A percentile compares a stretch with the other conserved stretches of the same genome.
These are phyloP conservation scores for Drosophila lutescens DNA, from an alignment of 2,888 invertebrate species.

Conservation along the genomic window DNA sequence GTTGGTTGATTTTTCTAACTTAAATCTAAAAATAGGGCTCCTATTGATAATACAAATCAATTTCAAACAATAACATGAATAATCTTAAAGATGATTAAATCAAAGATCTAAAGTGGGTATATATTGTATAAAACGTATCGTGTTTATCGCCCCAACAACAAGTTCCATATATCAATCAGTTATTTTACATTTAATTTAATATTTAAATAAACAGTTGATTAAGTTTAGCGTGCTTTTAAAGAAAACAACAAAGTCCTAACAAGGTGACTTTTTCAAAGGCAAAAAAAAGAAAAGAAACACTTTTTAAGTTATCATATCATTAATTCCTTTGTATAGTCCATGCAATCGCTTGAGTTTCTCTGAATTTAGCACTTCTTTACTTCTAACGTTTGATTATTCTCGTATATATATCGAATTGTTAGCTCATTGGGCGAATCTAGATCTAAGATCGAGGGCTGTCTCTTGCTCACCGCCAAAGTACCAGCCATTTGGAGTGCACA, in stretches of 20 bases:
- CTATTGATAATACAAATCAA: no score
- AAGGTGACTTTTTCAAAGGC: not conserved
- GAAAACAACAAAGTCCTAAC: not conserved
- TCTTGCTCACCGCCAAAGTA: conserved; percentile 93
- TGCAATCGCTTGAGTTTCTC: not conserved
- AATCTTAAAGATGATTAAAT: no score
- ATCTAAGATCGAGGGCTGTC: conserved; percentile 9
- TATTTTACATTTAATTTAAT: not conserved
- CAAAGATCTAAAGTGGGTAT: no score
- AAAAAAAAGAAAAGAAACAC: no score
- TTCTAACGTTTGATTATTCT: not conserved
- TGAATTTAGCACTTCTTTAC: not conserved
- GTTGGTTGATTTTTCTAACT: not conserved
- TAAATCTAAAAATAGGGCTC: not conserved
- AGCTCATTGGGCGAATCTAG: not conserved
- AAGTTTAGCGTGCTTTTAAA: not conserved
- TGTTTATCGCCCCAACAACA: not conserved
- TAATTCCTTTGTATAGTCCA: not conserved
- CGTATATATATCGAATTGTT: no score
- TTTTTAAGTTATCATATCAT: no score
- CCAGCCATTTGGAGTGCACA: conserved; percentile 93
- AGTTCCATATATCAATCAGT: not conserved
- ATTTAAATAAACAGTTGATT: not conserved
- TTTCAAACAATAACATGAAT: no score
- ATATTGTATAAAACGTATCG: not conserved